Conservation (phyloP, 1,140 invertebrate genomes). For the Battus philenor region DNA sequence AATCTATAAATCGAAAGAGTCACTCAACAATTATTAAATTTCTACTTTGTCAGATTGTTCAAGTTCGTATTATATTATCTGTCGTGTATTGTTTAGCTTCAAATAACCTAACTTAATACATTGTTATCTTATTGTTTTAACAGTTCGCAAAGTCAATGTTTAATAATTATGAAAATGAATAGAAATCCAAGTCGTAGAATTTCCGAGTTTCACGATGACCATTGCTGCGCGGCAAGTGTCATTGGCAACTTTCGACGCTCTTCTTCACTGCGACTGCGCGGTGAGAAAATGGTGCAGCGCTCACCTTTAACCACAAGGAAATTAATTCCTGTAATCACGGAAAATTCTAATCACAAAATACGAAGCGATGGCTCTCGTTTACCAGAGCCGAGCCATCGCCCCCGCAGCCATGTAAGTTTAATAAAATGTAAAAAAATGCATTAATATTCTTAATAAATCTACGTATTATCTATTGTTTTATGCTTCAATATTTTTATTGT, state of each 20-base stretch:
- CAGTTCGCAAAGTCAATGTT: slow-evolving; percentile 57
- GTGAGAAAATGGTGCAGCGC: slow-evolving; percentile 73
- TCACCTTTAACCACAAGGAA: slow-evolving; percentile 64
- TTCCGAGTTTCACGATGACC: slow-evolving; percentile 62
- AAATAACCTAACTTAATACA: slow-evolving; percentile 19
- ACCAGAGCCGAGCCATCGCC: slow-evolving; percentile 59
- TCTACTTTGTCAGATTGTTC: neutral
- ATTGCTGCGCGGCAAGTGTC: slow-evolving; percentile 66
- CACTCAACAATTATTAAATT: neutral
- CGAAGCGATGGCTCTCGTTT: slow-evolving; percentile 62
- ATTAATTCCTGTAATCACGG: slow-evolving; percentile 72
- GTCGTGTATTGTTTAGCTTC: slow-evolving; percentile 22
- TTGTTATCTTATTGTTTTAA: no score
- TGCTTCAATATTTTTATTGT: slow-evolving; percentile 31
- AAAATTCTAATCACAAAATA: slow-evolving; percentile 61
- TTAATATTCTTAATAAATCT: neutral
- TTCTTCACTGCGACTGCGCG: slow-evolving; percentile 73
- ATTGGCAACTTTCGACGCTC: slow-evolving; percentile 66
- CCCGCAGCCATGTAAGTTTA: slow-evolving; percentile 62
- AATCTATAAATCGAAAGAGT: no score
- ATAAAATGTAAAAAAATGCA: neutral
- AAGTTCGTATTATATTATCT: slow-evolving; percentile 18
- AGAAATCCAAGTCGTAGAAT: slow-evolving; percentile 59
- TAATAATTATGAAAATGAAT: slow-evolving; percentile 63
- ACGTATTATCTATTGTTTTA: no score